Evolutionary conservation across 2,888 invertebrate genomes (phyloP), one percentile per base, ranked within the genome.

Genomic region (Homarus gammarus): DNA sequence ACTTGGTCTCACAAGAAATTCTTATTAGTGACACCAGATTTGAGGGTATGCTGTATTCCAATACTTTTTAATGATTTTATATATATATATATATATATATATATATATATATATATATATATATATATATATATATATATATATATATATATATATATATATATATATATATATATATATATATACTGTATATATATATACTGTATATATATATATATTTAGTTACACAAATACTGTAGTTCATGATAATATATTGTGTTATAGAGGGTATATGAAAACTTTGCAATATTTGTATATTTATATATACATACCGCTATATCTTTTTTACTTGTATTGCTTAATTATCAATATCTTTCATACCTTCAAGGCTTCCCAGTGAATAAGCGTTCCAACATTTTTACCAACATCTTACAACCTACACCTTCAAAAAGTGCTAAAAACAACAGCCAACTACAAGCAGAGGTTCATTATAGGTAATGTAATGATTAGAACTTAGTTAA

Each of bases 1-100:
- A 98, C 94, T 95, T 99, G 33, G 97, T 98, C 0, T 99, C 98
- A 0, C 97, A 97, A 94, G 98, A 98, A 94, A 97, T 98, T 93
- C 94, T 97, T 31, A 95, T 97, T 81, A 95, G 95, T 83, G 98
- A 98, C 94, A 97, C 96, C 22, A 95, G 97, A 78, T 95, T 93
- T 92, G 92, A 95, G 93, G 94, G 94, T 94, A 93, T 51, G 56
- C n/a, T 10, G 40, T 70, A 75, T 51, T 73, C 18, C n/a, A 44
- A 40, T 51, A 78, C 8, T 44, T 1, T 36, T 18, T 38, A 40
- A 8, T 75, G 2, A 15, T n/a, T 44, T 33, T 22, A 49, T 44
- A 27, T 78, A 27, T 70, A n/a, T n/a, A n/a, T n/a, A n/a, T n/a
- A n/a, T n/a, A n/a, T n/a, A n/a, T n/a, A n/a, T n/a, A n/a, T n/a